Conservation (phyloP, 2,113 vertebrate species). For the Neoarius graeffei region DNA sequence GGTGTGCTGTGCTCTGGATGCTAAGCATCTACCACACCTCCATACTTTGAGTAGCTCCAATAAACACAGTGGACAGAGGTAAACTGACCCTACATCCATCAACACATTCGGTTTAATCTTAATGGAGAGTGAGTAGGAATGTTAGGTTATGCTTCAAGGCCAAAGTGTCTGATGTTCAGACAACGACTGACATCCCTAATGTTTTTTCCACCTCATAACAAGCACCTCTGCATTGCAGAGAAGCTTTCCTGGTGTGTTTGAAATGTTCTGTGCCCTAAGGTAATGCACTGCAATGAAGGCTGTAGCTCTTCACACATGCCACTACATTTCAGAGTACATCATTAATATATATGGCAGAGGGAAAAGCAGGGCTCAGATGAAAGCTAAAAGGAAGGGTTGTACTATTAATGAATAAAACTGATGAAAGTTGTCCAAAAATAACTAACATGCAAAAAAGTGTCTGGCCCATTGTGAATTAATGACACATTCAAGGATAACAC, state of each 20-base stretch:
- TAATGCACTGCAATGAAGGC: slow-evolving; percentile 44
- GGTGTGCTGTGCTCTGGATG: slow-evolving; percentile 27
- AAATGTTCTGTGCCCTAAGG: slow-evolving; percentile 53
- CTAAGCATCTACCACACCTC: slow-evolving; percentile 24
- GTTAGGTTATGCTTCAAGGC: slow-evolving; percentile 47
- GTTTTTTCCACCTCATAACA: slow-evolving; percentile 48
- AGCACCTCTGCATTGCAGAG: slow-evolving; percentile 50
- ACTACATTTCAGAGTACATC: slow-evolving; percentile 54
- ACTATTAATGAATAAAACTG: slow-evolving; percentile 29
- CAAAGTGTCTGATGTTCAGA: slow-evolving; percentile 46
- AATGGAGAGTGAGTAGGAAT: slow-evolving; percentile 36
- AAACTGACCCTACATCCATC: slow-evolving; percentile 43
- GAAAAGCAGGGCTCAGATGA: slow-evolving; percentile 24
- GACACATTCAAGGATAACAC: not conserved
- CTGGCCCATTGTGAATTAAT: slow-evolving; percentile 11
- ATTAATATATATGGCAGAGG: slow-evolving; percentile 42
- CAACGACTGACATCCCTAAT: slow-evolving; percentile 51
- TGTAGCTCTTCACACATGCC: slow-evolving; percentile 16
- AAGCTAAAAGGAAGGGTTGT: slow-evolving; percentile 31
- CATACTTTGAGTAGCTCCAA: slow-evolving; percentile 29
- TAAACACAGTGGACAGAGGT: slow-evolving; percentile 39
- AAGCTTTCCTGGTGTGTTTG: slow-evolving; percentile 52
- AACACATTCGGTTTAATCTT: slow-evolving; percentile 50
- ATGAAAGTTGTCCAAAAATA: slow-evolving; percentile 15
- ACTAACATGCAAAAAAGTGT: slow-evolving; percentile 34